Evolutionary conservation across 2,113 vertebrate genomes (phyloP).

Genomic region (Myotis yumanensis): DNA sequence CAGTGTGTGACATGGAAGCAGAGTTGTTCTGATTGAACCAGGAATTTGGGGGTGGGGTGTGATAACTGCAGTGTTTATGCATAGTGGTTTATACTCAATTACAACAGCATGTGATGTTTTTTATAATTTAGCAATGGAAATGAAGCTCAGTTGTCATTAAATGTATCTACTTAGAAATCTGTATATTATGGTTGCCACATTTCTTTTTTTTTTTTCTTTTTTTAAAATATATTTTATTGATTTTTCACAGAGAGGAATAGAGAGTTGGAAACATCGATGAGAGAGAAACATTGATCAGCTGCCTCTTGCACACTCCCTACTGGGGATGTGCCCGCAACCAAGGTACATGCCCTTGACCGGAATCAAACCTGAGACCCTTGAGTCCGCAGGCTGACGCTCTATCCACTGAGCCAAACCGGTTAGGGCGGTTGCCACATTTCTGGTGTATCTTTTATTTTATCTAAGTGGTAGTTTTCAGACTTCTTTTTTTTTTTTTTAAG

Average conservation of each 20-base stretch:
- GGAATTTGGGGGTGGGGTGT: not conserved
- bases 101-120: not conserved
- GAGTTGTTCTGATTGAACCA: not conserved
- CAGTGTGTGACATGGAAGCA: not conserved
- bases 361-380: no score
- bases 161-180: not conserved
- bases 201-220: not conserved
- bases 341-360: no score
- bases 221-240: no score
- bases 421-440: not conserved
- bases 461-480: not conserved
- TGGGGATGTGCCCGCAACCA: no score
- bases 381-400: no score
- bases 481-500: not conserved
- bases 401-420: no score
- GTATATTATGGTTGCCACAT: not conserved
- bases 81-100: not conserved
- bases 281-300: no score
- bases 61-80: not conserved
- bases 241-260: no score
- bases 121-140: slow-evolving; percentile 14
- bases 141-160: not conserved
- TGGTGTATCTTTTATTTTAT: not conserved
- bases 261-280: no score
- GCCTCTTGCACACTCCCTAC: no score